Conservation (phyloP, 1,140 invertebrate genomes). For the Saxidomus purpurata region DNA sequence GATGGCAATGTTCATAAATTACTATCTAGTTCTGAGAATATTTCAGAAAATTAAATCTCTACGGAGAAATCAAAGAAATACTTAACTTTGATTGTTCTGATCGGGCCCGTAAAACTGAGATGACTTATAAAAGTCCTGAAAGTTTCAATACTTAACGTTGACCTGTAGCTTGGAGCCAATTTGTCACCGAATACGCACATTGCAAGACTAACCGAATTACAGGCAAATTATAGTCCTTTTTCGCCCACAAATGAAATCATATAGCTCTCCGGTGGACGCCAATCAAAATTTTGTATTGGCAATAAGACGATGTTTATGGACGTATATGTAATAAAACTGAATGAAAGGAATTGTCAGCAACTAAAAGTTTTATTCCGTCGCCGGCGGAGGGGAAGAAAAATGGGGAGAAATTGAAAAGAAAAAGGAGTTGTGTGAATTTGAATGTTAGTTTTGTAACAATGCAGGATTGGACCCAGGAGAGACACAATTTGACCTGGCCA, state of each 20-base stretch:
- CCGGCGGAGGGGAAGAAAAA: background rate
- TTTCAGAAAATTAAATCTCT: constrained; percentile 42
- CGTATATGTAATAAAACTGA: constrained; percentile 39
- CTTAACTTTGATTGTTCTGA: constrained; percentile 29
- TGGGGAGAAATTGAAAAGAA: background rate
- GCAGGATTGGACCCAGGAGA: too few relatives aligned
- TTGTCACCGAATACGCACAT: constrained; percentile 28
- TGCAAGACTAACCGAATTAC: constrained; percentile 33
- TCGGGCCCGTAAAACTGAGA: constrained; percentile 10
- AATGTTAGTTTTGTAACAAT: too few relatives aligned
- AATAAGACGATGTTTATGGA: constrained; percentile 7
- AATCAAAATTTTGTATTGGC: constrained; percentile 41
- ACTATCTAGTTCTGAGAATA: background rate
- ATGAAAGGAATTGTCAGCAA: constrained; percentile 17
- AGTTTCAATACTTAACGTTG: constrained; percentile 16
- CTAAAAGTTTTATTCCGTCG: background rate
- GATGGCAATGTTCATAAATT: background rate
- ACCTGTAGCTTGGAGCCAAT: constrained; percentile 34
- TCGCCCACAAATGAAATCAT: constrained; percentile 47
- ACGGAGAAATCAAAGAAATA: constrained; percentile 35
- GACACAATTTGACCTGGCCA: too few relatives aligned
- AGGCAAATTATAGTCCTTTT: constrained; percentile 38
- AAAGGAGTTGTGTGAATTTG: background rate
- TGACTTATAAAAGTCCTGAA: background rate
- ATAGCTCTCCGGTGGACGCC: constrained; percentile 19